Conservation (phyloP, 2,113 vertebrate genomes). For the Sylvilagus bachmani region DNA sequence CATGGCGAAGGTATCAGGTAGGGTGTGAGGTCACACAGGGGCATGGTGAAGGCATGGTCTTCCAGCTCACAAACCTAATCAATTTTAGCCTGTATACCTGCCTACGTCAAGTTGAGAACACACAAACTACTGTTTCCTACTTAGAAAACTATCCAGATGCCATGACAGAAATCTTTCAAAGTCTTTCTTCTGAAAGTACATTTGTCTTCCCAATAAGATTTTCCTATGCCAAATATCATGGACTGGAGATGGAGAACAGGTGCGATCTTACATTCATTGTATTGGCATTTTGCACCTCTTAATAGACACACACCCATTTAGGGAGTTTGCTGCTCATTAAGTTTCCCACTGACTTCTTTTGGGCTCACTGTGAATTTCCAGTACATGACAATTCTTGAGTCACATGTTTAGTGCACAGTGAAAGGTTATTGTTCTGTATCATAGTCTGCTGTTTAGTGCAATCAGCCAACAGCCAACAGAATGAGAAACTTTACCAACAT, state of each 20-base stretch:
- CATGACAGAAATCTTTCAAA: slow-evolving; percentile 21
- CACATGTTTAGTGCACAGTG: neutral
- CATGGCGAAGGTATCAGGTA: too few species aligned
- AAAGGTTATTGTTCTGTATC: slow-evolving; percentile 61
- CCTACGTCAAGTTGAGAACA: neutral
- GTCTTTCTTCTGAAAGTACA: neutral
- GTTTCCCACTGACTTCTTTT: slow-evolving; percentile 8
- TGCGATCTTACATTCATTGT: neutral
- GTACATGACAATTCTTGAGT: neutral
- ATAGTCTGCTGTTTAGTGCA: slow-evolving; percentile 64
- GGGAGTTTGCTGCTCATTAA: slow-evolving; percentile 36
- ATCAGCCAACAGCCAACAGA: slow-evolving; percentile 56
- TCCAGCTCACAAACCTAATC: too few species aligned
- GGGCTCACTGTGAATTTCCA: slow-evolving; percentile 50
- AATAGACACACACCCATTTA: slow-evolving; percentile 18
- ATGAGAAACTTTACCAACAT: slow-evolving; percentile 51
- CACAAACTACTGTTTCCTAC: neutral
- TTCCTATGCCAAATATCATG: slow-evolving; percentile 36
- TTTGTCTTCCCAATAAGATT: neutral
- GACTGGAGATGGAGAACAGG: neutral
- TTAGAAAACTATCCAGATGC: neutral
- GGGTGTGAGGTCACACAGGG: too few species aligned
- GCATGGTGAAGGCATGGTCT: too few species aligned
- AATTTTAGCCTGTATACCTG: too few species aligned
- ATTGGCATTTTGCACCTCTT: neutral